Percentiles rank a stretch among this genome's conserved stretches.
Evolutionary conservation across 2,888 invertebrate genomes (phyloP).

Genomic region (Cryptocephalus moraei): DNA sequence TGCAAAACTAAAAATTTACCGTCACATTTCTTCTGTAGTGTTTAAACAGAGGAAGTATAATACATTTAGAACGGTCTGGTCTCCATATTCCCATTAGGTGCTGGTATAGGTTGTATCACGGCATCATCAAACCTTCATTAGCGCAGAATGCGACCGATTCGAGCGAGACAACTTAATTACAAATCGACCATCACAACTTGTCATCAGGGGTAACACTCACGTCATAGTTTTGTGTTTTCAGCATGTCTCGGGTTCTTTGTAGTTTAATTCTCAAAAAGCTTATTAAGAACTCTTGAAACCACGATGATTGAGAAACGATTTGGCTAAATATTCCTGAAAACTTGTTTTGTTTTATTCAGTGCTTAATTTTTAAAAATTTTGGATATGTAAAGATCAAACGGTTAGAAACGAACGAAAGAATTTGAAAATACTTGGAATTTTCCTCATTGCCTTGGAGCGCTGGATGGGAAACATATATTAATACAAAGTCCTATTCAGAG

Average conservation of each 20-base stretch:
- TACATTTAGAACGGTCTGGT: constrained; percentile 1
- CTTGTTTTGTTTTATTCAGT: background rate
- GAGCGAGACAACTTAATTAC: no score
- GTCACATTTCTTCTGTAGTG: constrained; percentile 6
- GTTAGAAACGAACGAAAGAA: background rate
- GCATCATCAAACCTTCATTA: background rate
- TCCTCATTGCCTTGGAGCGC: background rate
- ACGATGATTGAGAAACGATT: no score
- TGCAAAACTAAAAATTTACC: constrained; percentile 6
- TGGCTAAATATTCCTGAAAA: background rate
- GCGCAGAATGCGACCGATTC: background rate
- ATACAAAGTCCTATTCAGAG: background rate
- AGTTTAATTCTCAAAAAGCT: background rate
- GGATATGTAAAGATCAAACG: no score
- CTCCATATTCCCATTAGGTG: background rate
- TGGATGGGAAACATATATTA: background rate
- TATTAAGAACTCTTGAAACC: no score
- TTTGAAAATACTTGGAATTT: background rate
- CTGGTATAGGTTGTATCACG: constrained; percentile 1
- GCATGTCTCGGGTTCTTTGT: background rate
- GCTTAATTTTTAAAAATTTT: background rate
- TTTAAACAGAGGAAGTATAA: constrained; percentile 1
- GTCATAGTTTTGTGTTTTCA: no score
- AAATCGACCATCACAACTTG: no score
- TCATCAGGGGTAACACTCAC: no score